A percentile compares a stretch with the other conserved stretches of the same genome.
These are phyloP conservation scores for Notolabrus celidotus DNA, from an alignment of 2,797 vertebrate species.

Conservation along the genomic window DNA sequence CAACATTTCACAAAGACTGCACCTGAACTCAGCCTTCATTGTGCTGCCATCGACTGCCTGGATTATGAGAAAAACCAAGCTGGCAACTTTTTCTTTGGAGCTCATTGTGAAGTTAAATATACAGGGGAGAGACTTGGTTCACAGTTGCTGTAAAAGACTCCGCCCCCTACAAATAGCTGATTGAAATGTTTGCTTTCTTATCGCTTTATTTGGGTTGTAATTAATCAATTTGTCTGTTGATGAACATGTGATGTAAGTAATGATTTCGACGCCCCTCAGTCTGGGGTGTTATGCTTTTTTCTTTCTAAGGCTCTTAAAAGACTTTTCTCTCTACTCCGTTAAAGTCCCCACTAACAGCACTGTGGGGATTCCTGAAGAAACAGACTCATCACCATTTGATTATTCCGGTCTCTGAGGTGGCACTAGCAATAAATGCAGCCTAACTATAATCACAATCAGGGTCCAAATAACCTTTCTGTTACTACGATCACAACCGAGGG, in stretches of 20 bases:
- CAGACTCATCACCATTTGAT: conserved; percentile 37
- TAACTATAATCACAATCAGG: conserved; percentile 69
- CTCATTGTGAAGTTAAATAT: conserved; percentile 40
- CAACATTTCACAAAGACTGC: conserved; percentile 66
- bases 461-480: conserved; percentile 68
- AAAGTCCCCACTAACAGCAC: conserved; percentile 24
- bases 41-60: conserved; percentile 50
- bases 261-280: conserved; percentile 50
- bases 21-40: conserved; percentile 44
- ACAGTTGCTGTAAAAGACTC: conserved; percentile 53
- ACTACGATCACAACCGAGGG: conserved; percentile 43
- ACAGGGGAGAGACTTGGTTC: conserved; percentile 26
- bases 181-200: conserved; percentile 69
- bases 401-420: conserved; percentile 68
- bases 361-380: conserved; percentile 38
- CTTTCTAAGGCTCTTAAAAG: conserved; percentile 43
- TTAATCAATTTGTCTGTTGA: conserved; percentile 68
- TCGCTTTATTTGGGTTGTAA: conserved; percentile 72
- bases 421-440: conserved; percentile 81
- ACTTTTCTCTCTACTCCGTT: conserved; percentile 48
- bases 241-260: conserved; percentile 63
- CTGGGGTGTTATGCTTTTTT: conserved; percentile 31
- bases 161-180: conserved; percentile 30
- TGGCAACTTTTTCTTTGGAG: conserved; percentile 43
- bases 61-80: conserved; percentile 47